Base-by-base conservation (phyloP, 2,113 vertebrate species). In the Prionailurus viverrinus region DNA sequence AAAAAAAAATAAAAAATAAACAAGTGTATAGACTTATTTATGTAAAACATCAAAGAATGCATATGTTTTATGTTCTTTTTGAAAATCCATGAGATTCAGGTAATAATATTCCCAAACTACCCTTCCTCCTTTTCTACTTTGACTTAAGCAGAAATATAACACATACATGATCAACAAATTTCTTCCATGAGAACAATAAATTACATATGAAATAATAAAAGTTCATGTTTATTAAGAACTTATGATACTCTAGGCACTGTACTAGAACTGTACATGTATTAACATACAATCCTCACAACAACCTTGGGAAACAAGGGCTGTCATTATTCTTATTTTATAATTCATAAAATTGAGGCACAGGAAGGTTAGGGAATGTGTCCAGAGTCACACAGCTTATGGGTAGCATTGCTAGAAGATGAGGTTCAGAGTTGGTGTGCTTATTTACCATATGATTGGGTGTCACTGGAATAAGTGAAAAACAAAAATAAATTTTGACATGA, bases 11-110 rank as follows among this genome's bases (percentile, higher is more conserved):
- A 36, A 36, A 36, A 36, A 36, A 4, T 29, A 86, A 87, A 83
- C 36, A 78, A 71, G 33, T 19, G 7, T 27, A 14, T 23, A 23
- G 18, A 65, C 33, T 7, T 86, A 58, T 79, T 93, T 76, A 91
- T 45, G 4, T 11, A 71, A 45, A 91, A 1, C 4, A 91, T 58
- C 51, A 94, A n/a, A 74, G 4, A 73, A 31, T 93, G 3, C 4
- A 41, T 41, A 11, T 48, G 48, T n/a, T 41, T 65, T 71, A 55
- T 95, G 76, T 92, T 94, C 15, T 81, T 91, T 93, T 48, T 87
- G n/a, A 74, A 78, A 76, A 58, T 29, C 0, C 4, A 29, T 63
- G 39, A 74, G 3, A 6, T 33, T 1, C 16, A 94, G 8, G 9
- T 71, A 19, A 8, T 66, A 88, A 92, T 89, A 87, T 84, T 97